Conservation (phyloP, 2,113 vertebrate genomes). For the Paedocypris sp. region DNA sequence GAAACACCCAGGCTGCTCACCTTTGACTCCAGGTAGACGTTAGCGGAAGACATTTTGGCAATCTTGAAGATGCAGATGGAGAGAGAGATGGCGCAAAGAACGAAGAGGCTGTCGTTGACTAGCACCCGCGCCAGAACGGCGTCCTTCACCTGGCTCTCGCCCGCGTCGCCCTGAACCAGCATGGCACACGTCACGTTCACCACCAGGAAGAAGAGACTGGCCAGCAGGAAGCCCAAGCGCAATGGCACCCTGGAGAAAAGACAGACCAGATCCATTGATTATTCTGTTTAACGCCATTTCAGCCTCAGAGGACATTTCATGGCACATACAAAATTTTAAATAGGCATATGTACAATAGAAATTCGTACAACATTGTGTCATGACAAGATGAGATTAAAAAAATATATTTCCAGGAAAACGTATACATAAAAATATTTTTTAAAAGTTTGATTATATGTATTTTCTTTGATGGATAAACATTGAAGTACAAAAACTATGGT, state of each 20-base stretch:
- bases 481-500: too few species aligned
- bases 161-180: constrained; percentile 65
- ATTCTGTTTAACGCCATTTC: too few species aligned
- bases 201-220: constrained; percentile 78
- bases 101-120: constrained; percentile 86
- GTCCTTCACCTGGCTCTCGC: constrained; percentile 64
- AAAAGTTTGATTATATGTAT: too few species aligned
- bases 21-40: constrained; percentile 96
- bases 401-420: too few species aligned
- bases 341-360: too few species aligned
- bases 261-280: not conserved
- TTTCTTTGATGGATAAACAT: too few species aligned
- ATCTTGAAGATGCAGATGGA: constrained; percentile 87
- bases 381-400: too few species aligned
- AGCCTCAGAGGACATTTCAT: too few species aligned
- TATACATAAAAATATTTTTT: too few species aligned
- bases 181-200: constrained; percentile 87
- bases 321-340: too few species aligned
- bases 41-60: constrained; percentile 92
- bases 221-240: constrained; percentile 73
- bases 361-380: too few species aligned
- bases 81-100: constrained; percentile 82
- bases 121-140: constrained; percentile 74
- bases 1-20: constrained; percentile 51
- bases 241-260: constrained; percentile 66